A percentile compares a stretch with the other conserved stretches of the same genome.
These are phyloP conservation scores for Zeuzera pyrina DNA, from an alignment of 2,888 invertebrate species.

Conservation along the genomic window DNA sequence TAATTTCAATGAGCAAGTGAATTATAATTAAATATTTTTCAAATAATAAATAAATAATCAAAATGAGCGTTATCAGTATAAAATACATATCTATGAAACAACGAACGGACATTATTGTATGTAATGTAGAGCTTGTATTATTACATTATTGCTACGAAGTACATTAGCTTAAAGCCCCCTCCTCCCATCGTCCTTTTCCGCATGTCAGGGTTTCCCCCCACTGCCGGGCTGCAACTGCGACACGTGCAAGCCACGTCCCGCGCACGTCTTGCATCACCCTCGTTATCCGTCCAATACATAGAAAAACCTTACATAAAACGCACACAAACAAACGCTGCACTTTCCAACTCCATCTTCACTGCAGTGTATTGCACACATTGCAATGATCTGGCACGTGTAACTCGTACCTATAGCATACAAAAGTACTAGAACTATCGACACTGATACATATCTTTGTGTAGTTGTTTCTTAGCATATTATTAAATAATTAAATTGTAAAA, in stretches of 20 bases:
- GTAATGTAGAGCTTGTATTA: neutral
- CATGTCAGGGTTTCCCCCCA: constrained; percentile 23
- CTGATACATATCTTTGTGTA: no score
- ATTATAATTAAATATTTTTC: no score
- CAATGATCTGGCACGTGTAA: constrained; percentile 32
- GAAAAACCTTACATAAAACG: no score
- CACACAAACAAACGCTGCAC: constrained; percentile 2
- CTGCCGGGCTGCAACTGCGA: constrained; percentile 15
- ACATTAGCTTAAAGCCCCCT: constrained; percentile 8
- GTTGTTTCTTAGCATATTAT: no score
- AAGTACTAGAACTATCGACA: constrained; percentile 5
- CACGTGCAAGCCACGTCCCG: constrained; percentile 13
- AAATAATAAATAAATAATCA: no score
- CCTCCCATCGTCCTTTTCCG: constrained; percentile 21
- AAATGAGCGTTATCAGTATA: no score
- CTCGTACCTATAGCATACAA: constrained; percentile 24
- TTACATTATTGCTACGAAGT: constrained; percentile 2
- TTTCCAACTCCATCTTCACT: constrained; percentile 6
- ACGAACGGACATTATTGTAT: no score
- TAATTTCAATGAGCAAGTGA: no score
- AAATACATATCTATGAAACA: no score
- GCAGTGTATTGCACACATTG: constrained; percentile 27
- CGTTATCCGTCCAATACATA: neutral
- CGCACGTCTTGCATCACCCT: constrained; percentile 1
- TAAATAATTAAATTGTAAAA: no score